A percentile compares a stretch with the other conserved stretches of the same genome.
These are phyloP conservation scores for Zosterops pallidus DNA, from an alignment of 2,113 vertebrate species.

Conservation along the genomic window DNA sequence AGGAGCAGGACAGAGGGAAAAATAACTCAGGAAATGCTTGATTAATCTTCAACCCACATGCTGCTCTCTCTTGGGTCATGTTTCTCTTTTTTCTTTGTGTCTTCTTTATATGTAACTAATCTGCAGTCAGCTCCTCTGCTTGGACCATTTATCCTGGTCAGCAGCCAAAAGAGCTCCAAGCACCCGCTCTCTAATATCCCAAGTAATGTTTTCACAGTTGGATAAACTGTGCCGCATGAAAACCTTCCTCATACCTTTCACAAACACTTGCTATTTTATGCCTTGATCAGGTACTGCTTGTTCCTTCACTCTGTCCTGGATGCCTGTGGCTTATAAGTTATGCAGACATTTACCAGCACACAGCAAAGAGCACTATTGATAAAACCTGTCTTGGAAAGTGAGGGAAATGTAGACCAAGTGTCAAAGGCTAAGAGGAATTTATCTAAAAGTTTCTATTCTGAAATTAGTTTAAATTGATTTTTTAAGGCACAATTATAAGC, in stretches of 20 bases:
- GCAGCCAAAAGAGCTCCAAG: conserved; percentile 16
- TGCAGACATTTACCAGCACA: conserved; percentile 57
- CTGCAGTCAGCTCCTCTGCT: conserved; percentile 34
- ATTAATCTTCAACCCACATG: not conserved
- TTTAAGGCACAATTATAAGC: not conserved
- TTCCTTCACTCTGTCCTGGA: conserved; percentile 37
- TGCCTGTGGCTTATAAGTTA: conserved; percentile 59
- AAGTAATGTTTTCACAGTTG: conserved; percentile 66
- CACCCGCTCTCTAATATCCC: conserved; percentile 28
- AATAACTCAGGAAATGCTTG: conserved; percentile 6
- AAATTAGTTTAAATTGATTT: not conserved
- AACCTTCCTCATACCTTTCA: conserved; percentile 23
- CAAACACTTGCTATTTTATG: conserved; percentile 54
- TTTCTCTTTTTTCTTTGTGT: conserved; percentile 11
- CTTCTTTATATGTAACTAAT: not conserved
- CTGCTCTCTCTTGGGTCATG: not conserved
- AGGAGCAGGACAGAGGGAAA: not conserved
- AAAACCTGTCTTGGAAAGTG: conserved; percentile 56
- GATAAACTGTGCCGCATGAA: conserved; percentile 54
- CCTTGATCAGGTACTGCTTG: conserved; percentile 50
- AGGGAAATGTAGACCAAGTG: not conserved
- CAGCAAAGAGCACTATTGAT: conserved; percentile 52
- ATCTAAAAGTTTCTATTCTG: not conserved
- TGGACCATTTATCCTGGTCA: conserved; percentile 42
- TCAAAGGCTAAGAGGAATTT: not conserved